Evolutionary conservation across 2,888 invertebrate genomes (phyloP).

Genomic region (Mylabris sibirica): DNA sequence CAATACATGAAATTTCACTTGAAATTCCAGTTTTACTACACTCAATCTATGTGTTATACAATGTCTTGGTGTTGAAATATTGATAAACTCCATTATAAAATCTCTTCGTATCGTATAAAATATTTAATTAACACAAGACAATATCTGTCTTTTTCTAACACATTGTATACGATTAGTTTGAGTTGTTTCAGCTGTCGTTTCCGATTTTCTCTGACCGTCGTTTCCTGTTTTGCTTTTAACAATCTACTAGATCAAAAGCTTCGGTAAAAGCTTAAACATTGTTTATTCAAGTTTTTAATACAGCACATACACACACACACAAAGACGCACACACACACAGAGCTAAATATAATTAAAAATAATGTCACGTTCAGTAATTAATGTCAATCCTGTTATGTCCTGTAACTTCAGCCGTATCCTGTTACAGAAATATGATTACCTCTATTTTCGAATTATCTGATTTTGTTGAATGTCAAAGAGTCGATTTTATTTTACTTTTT

Average conservation of each 20-base stretch:
- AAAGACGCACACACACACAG: background rate
- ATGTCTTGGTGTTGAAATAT: background rate
- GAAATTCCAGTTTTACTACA: background rate
- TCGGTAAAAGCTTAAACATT: background rate
- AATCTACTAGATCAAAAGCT: constrained; percentile 29
- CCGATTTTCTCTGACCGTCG: constrained; percentile 28
- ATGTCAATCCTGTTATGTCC: constrained; percentile 7
- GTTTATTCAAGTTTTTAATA: constrained; percentile 25
- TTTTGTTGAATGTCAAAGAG: background rate
- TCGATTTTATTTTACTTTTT: too few relatives aligned
- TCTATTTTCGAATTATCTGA: background rate
- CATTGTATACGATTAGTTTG: too few relatives aligned
- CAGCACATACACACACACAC: background rate
- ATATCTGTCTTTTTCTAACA: too few relatives aligned
- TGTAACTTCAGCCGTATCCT: background rate
- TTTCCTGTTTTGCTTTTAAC: constrained; percentile 29
- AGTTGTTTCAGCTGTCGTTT: constrained; percentile 34
- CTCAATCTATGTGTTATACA: background rate
- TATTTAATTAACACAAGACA: background rate
- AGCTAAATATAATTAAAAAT: background rate
- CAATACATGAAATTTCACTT: constrained; percentile 8
- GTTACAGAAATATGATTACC: constrained; percentile 3
- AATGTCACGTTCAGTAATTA: background rate
- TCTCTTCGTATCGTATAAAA: background rate
- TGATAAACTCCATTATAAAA: background rate